Evolutionary conservation across 37 sponge, comb jelly and placozoan species (phyloP), one percentile per base, ranked within the genome.

Genomic region (Haliclona indistincta): DNA sequence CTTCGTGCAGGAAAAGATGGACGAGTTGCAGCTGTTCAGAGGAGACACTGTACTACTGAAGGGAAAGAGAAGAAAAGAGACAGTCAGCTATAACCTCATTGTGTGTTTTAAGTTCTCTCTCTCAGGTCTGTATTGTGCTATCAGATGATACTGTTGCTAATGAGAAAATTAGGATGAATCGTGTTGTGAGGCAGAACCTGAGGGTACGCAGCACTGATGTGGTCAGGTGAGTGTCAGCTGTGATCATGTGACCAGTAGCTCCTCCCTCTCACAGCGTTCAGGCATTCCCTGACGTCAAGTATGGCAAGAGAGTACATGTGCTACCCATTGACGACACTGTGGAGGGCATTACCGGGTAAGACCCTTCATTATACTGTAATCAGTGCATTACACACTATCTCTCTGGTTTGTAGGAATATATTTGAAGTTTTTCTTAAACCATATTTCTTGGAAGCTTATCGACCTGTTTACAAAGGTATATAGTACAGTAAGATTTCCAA

Each of bases 401-500:
- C 56, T 51, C 7, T 51, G 3, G 22, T n/a, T 53, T 56, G 3
- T 70, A 94, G 96, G 3, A 98, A 91, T 56, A 80, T 98, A 3
- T 98, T 98, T 87, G 99, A 98, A 29, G 99, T 96, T 30, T 98
- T 86, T 66, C 91, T 98, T 34, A 98, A 98, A 84, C 99, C 99
- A 0, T 95, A 98, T 63, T 98, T 98, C 75, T 82, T 98, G 67
- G 99, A 98, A 69, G 99, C 99, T 0, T 98, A 98, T 70, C 73
- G 99, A 32, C 99, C 99, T n/a, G 87, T 98, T 1, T 86, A 93
- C 66, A 98, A 91, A 90, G 96, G 95, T 89, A 26, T 8, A 45
- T 22, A 39, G 19, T 26, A 43, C 19, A n/a, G n/a, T n/a, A n/a
- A n/a, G n/a, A n/a, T n/a, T n/a, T n/a, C n/a, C n/a, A n/a, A n/a